phyloP scores from a whole-genome alignment of 2,113 vertebrate species.

The Accipiter cooperii region DNA sequence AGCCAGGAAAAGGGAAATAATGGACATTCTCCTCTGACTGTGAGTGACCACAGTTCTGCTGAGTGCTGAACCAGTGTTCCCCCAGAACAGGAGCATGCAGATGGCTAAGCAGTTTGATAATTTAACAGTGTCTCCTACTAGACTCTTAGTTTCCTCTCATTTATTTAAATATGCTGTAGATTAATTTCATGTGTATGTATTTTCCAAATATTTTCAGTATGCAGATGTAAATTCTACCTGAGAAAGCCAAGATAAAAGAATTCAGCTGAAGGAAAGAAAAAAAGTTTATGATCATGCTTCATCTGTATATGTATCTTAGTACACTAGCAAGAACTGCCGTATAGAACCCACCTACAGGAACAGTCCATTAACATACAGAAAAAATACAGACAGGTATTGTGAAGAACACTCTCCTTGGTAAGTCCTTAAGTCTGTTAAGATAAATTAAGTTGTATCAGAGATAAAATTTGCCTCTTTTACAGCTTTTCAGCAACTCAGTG shows the following conservation, averaged over 20 bases:
- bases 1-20: neutral
- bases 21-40: neutral
- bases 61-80: neutral
- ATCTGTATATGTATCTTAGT: neutral
- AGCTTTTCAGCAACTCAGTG: neutral
- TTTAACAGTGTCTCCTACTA: neutral
- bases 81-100: neutral
- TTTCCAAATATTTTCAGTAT: neutral
- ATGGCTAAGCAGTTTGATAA: neutral
- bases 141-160: neutral
- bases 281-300: rapidly evolving
- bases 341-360: neutral
- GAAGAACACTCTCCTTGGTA: neutral
- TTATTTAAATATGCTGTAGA: neutral
- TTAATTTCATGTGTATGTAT: rapidly evolving
- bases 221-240: neutral
- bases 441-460: neutral
- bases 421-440: neutral
- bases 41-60: neutral
- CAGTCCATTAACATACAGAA: neutral
- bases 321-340: neutral
- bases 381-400: neutral
- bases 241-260: neutral
- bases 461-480: neutral
- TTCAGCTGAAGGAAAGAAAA: neutral